Base-by-base conservation (phyloP, 2,113 vertebrate species). In the Atrichornis clamosus region DNA sequence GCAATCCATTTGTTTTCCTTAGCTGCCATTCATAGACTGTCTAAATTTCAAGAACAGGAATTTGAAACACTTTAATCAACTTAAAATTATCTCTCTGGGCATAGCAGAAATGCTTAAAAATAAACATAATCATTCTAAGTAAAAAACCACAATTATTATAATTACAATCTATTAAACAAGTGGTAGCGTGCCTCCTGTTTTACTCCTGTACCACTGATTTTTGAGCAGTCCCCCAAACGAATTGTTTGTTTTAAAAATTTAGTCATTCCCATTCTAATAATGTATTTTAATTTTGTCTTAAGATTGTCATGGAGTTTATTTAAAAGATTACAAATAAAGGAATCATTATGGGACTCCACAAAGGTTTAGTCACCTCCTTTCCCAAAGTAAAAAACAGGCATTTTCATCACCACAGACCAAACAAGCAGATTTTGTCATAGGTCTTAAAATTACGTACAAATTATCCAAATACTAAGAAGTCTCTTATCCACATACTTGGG, bases 21-120 rank as follows among this genome's bases (percentile, higher is more conserved):
- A 59, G 15, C 1, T 94, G 86, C 75, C 58, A 67, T 47, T 94
- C 50, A 33, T 1, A 55, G 20, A 46, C 26, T 47, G 9, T 13
- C 55, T 41, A 33, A 33, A 74, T 50, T 88, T 42, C 16, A 49
- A 65, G 6, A 79, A 9, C 4, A 55, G 19, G 41, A 79, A 60
- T 53, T 56, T 53, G 10, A 68, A 79, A 58, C 14, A 35, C 5
- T 74, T 64, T 9, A 37, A 60, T 68, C 27, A 69, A 75, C 33
- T 60, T 60, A 26, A 80, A 67, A 39, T 22, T 2, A 44, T 55
- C 50, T 64, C 33, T 52, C 73, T 4, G 4, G 24, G 42, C 11
- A 13, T 58, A 96, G 63, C 13, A 90, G 27, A 90, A 92, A 76
- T 24, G 42, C 35, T 83, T 84, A 70, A 67, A 91, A 77, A 76